These are phyloP conservation scores for Cottus gobio DNA, from an alignment of 2,113 vertebrate genomes.

Conservation along the genomic window DNA sequence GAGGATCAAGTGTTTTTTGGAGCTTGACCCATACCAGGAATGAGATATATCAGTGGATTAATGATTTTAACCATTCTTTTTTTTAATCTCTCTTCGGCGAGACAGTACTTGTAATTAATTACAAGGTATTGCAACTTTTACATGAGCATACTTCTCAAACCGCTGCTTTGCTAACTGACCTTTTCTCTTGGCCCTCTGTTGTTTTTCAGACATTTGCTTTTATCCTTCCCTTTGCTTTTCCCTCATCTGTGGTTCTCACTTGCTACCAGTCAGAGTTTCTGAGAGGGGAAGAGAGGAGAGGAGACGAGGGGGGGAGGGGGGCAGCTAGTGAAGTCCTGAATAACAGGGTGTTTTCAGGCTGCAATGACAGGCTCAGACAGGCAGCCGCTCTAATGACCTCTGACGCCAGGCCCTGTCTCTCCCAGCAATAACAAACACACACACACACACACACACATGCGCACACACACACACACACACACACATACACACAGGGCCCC, in stretches of 20 bases:
- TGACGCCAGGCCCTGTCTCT: conserved; percentile 82
- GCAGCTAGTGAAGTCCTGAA: conserved; percentile 77
- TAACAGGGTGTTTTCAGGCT: conserved; percentile 82
- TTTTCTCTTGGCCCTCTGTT: neutral
- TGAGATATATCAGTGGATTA: neutral
- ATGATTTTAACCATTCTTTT: neutral
- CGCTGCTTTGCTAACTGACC: conserved; percentile 4
- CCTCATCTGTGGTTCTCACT: conserved; percentile 46
- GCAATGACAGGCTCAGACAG: conserved; percentile 83
- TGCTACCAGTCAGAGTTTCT: conserved; percentile 45
- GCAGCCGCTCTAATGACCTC: conserved; percentile 82
- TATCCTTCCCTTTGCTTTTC: too few species aligned
- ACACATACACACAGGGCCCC: conserved; percentile 44
- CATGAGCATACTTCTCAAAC: neutral
- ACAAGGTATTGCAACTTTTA: neutral
- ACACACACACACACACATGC: neutral
- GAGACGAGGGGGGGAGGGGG: conserved; percentile 45
- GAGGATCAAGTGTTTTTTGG: neutral
- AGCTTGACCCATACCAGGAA: neutral
- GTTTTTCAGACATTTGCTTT: too few species aligned
- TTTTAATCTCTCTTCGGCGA: neutral
- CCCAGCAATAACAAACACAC: conserved; percentile 78
- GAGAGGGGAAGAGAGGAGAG: conserved; percentile 27
- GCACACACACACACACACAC: conserved; percentile 3
- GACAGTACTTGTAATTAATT: neutral